Base-by-base conservation (phyloP, 2,113 vertebrate species). In the Octodon degus region DNA sequence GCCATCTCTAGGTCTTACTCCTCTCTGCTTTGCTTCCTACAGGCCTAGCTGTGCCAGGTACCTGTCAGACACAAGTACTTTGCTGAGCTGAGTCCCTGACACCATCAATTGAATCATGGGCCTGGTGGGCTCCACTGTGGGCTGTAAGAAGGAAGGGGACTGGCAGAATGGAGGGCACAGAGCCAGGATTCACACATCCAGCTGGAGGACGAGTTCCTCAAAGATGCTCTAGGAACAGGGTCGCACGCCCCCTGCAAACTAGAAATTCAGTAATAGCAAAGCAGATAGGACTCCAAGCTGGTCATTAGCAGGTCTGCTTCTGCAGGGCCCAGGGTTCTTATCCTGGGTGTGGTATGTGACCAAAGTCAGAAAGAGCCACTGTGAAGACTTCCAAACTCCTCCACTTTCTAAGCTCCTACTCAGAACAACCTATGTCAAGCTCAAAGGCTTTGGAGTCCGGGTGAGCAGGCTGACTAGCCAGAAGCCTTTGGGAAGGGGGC, bases 331-430 rank as follows among this genome's bases (percentile, higher is more conserved):
- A 9, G 0, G 82, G 60, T 32, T 37, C 60, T 50, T 77, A 60
- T 19, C 47, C 34, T 13, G 8, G 47, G 76, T 16, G 14, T 3
- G 5, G 27, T 50, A 50, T 30, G 25, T 14, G 25, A 65, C 27
- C 81, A 90, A 89, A 97, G 86, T n/a, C 81, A 94, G 90, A 65
- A 89, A 77, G 10, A 91, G 82, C n/a, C 93, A 62, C 83, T 91
- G 89, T 2, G 74, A 93, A 91, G 24, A 72, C 34, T 34, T 37
- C 72, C 94, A 93, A 83, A 90, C 87, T 19, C 53, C 43, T 34
- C n/a, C 16, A 16, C 11, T 24, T 37, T 10, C 67, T 16, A 43
- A 50, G 84, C 20, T 60, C 86, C 55, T 74, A 58, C 43, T 16
- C 1, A 95, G 55, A 58, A 58, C 55, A 58, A 95, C 89, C 89